phyloP scores from a whole-genome alignment of 2,888 invertebrate species.

The Ochlodes sylvanus region DNA sequence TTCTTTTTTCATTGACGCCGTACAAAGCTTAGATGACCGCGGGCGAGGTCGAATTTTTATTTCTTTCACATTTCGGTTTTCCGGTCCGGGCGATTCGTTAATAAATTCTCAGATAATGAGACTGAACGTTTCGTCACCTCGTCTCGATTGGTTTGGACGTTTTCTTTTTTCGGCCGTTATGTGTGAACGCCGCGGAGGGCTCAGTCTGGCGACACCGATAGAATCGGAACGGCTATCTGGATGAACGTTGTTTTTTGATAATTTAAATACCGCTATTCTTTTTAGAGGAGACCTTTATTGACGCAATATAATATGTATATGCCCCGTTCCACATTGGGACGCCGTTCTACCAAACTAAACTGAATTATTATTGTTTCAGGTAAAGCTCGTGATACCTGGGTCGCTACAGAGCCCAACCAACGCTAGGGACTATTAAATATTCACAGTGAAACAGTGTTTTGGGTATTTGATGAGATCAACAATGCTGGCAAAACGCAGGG shows the following conservation, averaged over 20 bases:
- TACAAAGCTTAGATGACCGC: conserved; percentile 83
- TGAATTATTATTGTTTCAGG: conserved; percentile 66
- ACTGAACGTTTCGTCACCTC: conserved; percentile 86
- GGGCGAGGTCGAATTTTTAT: conserved; percentile 84
- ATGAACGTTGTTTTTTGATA: conserved; percentile 72
- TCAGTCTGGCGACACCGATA: conserved; percentile 61
- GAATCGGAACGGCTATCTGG: conserved; percentile 75
- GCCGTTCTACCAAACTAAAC: conserved; percentile 17
- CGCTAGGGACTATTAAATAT: conserved; percentile 60
- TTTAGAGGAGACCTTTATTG: conserved; percentile 63
- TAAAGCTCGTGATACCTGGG: conserved; percentile 76
- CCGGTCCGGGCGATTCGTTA: conserved; percentile 84
- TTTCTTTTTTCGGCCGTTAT: conserved; percentile 76
- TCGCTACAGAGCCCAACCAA: conserved; percentile 61
- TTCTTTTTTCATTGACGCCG: conserved; percentile 84
- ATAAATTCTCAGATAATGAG: conserved; percentile 86
- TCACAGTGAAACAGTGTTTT: conserved; percentile 75
- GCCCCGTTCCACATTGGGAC: conserved; percentile 23
- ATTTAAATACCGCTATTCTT: conserved; percentile 80
- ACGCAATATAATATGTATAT: conserved; percentile 22
- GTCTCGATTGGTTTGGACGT: conserved; percentile 81
- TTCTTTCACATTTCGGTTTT: conserved; percentile 85
- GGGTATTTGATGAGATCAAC: conserved; percentile 51
- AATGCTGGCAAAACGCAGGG: conserved; percentile 48
- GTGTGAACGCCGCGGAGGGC: conserved; percentile 81